phyloP scores from a whole-genome alignment of 2,888 invertebrate species.

The Muscina levida region DNA sequence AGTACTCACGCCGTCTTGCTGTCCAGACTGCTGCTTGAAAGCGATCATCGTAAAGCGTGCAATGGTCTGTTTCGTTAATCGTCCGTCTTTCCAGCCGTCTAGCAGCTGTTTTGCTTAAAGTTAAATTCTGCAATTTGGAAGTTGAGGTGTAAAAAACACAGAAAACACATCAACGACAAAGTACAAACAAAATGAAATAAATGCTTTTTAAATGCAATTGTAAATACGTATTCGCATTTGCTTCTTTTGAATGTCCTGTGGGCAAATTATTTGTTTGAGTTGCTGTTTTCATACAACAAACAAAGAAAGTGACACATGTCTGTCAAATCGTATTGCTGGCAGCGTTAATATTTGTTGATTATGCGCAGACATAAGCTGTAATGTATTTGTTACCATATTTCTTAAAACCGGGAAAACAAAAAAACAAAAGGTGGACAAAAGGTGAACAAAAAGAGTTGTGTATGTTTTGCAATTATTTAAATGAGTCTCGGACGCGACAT shows the following conservation, averaged over 20 bases:
- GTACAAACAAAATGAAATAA: constrained; percentile 29
- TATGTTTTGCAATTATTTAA: too few relatives aligned
- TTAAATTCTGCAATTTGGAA: too few relatives aligned
- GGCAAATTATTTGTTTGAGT: constrained; percentile 42
- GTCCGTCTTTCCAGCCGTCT: neutral
- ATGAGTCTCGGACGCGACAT: too few relatives aligned
- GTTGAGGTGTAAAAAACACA: too few relatives aligned
- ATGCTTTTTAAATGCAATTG: constrained; percentile 29
- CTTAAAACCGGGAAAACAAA: too few relatives aligned
- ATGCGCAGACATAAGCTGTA: too few relatives aligned
- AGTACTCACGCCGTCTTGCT: neutral
- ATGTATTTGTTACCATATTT: too few relatives aligned
- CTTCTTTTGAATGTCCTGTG: constrained; percentile 57
- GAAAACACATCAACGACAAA: too few relatives aligned
- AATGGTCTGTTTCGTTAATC: constrained; percentile 13
- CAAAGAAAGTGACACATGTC: constrained; percentile 60
- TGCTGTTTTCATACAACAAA: constrained; percentile 34
- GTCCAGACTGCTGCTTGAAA: neutral
- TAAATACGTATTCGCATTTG: constrained; percentile 34
- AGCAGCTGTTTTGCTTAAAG: constrained; percentile 25
- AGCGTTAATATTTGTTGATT: too few relatives aligned
- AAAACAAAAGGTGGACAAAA: too few relatives aligned
- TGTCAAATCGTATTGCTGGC: constrained; percentile 60
- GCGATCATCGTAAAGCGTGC: constrained; percentile 31
- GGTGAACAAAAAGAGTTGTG: too few relatives aligned